Evolutionary conservation across 2,888 invertebrate species (phyloP), one percentile per base, ranked within the genome.

Genomic region (Macaria notata): DNA sequence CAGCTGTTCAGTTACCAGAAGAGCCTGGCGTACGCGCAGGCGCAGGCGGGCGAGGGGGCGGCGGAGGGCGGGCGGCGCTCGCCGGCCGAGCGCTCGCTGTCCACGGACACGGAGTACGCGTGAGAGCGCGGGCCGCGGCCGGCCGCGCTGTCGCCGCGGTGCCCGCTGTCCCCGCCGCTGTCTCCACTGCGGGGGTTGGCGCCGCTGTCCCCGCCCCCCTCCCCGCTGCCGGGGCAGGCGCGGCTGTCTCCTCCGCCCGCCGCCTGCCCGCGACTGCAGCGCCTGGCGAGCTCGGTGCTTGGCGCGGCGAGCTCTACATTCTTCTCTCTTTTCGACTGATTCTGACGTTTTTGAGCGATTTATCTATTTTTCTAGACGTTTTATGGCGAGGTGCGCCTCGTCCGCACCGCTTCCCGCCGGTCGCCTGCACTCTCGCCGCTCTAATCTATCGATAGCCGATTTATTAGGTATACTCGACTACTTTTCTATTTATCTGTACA

Each of bases 1-100:
- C 96, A 96, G 83, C 86, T 96, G 64, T 95, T 96, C 90, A 95
- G 95, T 83, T 96, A 96, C 80, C 96, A 96, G 85, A 94, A 95
- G 83, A 95, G 95, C 76, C 92, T 96, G 63, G 94, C 95, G 48
- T 94, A 93, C 72, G 94, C 95, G 48, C 95, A 95, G 81, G 94
- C 94, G 46, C 93, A 90, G 75, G 93, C 92, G 64, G 91, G 88
- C 64, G 93, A 92, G 73, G 84, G 77, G 75, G 87, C 78, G 68
- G 83, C 68, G 65, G 89, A 79, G 73, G 70, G 72, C 50, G 84
- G 80, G 70, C 86, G 83, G 36, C 92, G 91, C 64, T 92, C 93
- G 46, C 87, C 92, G 38, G 93, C 92, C 52, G 93, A 93, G 79
- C 91, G 94, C 56, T 92, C 92, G 58, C 89, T 93, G 54, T 94